A percentile compares a stretch with the other conserved stretches of the same genome.
These are phyloP conservation scores for Protomyctophum bolini DNA, from an alignment of 2,113 vertebrate genomes.

Conservation along the genomic window DNA sequence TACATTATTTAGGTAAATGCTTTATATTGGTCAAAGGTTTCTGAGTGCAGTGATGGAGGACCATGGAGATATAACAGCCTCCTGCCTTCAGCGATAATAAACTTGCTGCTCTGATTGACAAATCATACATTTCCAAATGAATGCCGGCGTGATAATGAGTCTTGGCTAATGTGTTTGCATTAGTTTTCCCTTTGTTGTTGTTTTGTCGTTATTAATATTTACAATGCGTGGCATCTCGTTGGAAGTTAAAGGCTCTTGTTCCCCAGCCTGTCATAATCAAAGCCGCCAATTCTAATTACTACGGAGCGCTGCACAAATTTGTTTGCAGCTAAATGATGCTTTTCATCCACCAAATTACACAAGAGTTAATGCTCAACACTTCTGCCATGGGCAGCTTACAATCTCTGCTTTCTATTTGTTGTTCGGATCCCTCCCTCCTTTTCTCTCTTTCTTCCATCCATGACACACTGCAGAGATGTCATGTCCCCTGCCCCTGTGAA, in stretches of 20 bases:
- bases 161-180: slow-evolving; percentile 22
- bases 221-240: slow-evolving; percentile 8
- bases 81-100: slow-evolving; percentile 16
- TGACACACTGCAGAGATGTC: too few species aligned
- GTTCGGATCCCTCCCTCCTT: slow-evolving; percentile 5
- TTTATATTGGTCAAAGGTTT: too few species aligned
- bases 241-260: slow-evolving; percentile 52
- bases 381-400: slow-evolving; percentile 27
- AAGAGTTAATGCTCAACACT: slow-evolving; percentile 48
- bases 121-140: slow-evolving; percentile 37
- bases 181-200: slow-evolving; percentile 41
- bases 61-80: too few species aligned
- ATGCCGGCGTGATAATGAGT: background rate
- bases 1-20: too few species aligned
- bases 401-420: too few species aligned
- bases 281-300: slow-evolving; percentile 62
- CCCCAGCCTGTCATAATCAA: slow-evolving; percentile 49
- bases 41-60: too few species aligned
- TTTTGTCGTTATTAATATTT: slow-evolving; percentile 25
- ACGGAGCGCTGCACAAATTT: slow-evolving; percentile 53
- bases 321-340: slow-evolving; percentile 60
- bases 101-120: slow-evolving; percentile 28
- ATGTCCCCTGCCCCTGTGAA: too few species aligned
- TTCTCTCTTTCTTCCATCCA: slow-evolving; percentile 43
- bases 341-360: slow-evolving; percentile 73